These are phyloP conservation scores for Luffia ferchaultella DNA, from an alignment of 2,888 invertebrate genomes.

Conservation along the genomic window DNA sequence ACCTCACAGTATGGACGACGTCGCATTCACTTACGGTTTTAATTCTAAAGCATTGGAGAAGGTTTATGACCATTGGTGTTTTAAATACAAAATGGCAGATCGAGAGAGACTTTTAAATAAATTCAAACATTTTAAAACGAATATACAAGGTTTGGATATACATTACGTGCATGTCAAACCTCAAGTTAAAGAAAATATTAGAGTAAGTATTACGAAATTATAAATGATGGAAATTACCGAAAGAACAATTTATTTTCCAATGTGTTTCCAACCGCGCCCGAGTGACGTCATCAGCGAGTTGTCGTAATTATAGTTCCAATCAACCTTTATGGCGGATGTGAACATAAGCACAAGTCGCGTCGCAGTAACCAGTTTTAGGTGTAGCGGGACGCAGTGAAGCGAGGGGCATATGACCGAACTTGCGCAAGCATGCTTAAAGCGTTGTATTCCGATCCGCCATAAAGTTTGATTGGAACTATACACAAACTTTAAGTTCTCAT, in stretches of 20 bases:
- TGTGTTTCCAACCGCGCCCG: slow-evolving; percentile 8
- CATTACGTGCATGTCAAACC: slow-evolving; percentile 80
- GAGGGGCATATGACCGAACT: too few relatives aligned
- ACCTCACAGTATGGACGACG: slow-evolving; percentile 57
- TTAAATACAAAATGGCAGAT: slow-evolving; percentile 69
- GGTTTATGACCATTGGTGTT: slow-evolving; percentile 79
- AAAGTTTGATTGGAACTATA: too few relatives aligned
- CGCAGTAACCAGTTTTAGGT: too few relatives aligned
- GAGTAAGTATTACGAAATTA: slow-evolving; percentile 27
- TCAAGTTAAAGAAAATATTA: slow-evolving; percentile 19
- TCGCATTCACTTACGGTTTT: slow-evolving; percentile 82
- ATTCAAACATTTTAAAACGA: slow-evolving; percentile 78
- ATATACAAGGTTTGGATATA: slow-evolving; percentile 75
- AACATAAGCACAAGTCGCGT: too few relatives aligned
- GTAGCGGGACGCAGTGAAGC: too few relatives aligned
- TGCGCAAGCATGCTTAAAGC: too few relatives aligned
- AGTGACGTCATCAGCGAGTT: slow-evolving; percentile 47
- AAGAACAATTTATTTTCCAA: slow-evolving; percentile 10
- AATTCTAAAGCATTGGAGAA: slow-evolving; percentile 71
- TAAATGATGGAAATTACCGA: too few relatives aligned
- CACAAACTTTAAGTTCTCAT: slow-evolving; percentile 13
- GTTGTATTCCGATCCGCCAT: too few relatives aligned
- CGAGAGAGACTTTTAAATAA: slow-evolving; percentile 73
- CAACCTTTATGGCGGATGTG: too few relatives aligned
- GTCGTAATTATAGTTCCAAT: too few relatives aligned